Evolutionary conservation across 2,888 invertebrate genomes (phyloP), one percentile per base, ranked within the genome.

Genomic region (Cordylochernes scorpioides): DNA sequence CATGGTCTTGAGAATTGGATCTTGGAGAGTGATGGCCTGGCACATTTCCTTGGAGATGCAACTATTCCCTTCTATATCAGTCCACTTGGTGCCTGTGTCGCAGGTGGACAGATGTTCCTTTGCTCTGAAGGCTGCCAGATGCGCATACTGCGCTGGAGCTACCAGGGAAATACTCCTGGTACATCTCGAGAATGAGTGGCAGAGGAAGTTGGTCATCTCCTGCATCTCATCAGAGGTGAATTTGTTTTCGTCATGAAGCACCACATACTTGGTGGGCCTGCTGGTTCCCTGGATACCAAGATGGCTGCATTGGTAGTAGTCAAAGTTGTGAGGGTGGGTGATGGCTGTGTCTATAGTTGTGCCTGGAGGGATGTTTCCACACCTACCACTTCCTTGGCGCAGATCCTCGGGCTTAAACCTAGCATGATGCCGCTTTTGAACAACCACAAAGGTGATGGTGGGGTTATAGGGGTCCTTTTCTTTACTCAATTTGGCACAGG

Each of bases 381-480:
- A 51, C 22, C 46, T 46, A 1, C 54, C 54, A n/a, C 12, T 18
- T 5, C 41, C 40, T 2, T 38, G 32, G 16, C 30, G 29, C 3
- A 6, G 8, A 21, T 40, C 33, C 13, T 27, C 16, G 3, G 42
- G 42, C 28, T 36, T 30, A 25, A 17, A 53, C 46, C 91, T 64
- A 1, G 86, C 82, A 49, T 94, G 91, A 58, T 94, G 94, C 1
- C 94, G 63, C 53, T 97, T 94, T 51, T 94, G 88, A 1, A 94
- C 91, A 6, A 91, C 73, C 24, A 91, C 57, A 52, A 86, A 88
- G 17, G 86, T 71, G 15, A 94, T 66, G 28, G 67, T 63, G 0
- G 88, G 80, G 44, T 67, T 64, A 43, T 65, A 68, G 1, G n/a
- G n/a, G 1, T 50, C 52, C 2, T 52, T 39, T 29, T 57, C 52